Evolutionary conservation across 2,888 invertebrate genomes (phyloP).

Genomic region (Volucella zonaria): DNA sequence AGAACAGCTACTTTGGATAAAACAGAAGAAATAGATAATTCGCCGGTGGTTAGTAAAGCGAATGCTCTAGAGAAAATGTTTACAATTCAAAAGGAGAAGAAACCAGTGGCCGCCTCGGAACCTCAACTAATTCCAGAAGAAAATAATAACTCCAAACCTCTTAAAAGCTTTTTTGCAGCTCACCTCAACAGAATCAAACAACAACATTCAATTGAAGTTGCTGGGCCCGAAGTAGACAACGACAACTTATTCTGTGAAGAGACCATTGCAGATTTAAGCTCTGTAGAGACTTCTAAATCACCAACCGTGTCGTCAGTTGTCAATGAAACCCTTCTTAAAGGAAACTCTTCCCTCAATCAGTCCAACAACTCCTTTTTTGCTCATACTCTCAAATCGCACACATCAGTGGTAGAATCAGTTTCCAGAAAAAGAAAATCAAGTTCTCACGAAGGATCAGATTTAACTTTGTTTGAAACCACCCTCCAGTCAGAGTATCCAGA

Average conservation of each 20-base stretch:
- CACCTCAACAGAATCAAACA: conserved; percentile 73
- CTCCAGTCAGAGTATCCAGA: conserved; percentile 79
- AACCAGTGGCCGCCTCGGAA: neutral
- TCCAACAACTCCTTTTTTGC: conserved; percentile 36
- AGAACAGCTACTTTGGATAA: neutral
- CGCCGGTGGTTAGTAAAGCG: neutral
- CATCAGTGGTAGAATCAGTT: neutral
- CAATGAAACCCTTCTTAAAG: neutral
- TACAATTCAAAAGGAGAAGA: conserved; percentile 37
- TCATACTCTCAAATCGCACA: neutral
- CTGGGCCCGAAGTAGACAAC: conserved; percentile 10
- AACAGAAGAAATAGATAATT: neutral
- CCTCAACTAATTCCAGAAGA: neutral
- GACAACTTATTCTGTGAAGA: conserved; percentile 43
- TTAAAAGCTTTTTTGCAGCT: conserved; percentile 77
- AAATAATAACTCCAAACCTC: neutral
- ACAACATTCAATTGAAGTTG: conserved; percentile 55
- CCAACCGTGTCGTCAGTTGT: neutral
- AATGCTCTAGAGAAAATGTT: conserved; percentile 41
- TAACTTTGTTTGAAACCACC: neutral
- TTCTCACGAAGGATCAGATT: neutral
- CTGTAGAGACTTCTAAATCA: conserved; percentile 25
- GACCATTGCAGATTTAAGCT: conserved; percentile 15
- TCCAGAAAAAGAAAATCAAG: conserved; percentile 39
- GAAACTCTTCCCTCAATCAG: neutral